Conservation (phyloP, 92 coral and sea anemone species). For the Porites lobata region DNA sequence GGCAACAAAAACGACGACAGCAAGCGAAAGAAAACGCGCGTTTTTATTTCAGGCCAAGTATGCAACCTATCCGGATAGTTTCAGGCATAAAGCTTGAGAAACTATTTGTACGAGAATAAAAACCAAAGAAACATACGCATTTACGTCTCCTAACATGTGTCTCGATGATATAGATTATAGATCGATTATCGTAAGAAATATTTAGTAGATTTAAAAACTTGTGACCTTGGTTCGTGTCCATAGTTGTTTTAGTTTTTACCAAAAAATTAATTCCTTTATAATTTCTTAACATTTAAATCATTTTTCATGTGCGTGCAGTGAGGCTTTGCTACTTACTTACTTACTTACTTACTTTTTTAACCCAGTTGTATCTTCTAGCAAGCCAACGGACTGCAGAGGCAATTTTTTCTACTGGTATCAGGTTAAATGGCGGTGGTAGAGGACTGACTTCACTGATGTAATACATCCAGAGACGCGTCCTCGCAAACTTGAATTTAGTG, state of each 20-base stretch:
- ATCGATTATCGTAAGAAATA: too few relatives aligned
- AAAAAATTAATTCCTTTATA: too few relatives aligned
- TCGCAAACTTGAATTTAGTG: constrained; percentile 80
- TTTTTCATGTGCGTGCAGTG: neutral
- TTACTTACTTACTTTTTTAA: constrained; percentile 4
- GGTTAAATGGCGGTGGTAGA: constrained; percentile 84
- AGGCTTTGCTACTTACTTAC: neutral
- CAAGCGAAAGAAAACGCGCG: neutral
- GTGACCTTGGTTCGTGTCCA: too few relatives aligned
- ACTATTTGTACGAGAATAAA: too few relatives aligned
- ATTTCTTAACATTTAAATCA: too few relatives aligned
- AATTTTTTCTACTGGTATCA: constrained; percentile 66
- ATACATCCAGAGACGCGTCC: constrained; percentile 92
- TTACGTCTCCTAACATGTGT: too few relatives aligned
- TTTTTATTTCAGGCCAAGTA: neutral
- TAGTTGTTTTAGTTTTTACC: too few relatives aligned
- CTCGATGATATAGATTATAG: too few relatives aligned
- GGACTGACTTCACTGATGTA: constrained; percentile 81
- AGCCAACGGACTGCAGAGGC: constrained; percentile 19
- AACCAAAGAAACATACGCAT: too few relatives aligned
- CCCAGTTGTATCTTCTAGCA: constrained; percentile 11
- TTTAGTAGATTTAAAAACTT: too few relatives aligned
- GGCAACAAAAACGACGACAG: too few relatives aligned
- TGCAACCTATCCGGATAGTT: neutral
- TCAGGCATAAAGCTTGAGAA: too few relatives aligned